Evolutionary conservation across 2,797 vertebrate species (phyloP).

Genomic region (Acomys russatus): DNA sequence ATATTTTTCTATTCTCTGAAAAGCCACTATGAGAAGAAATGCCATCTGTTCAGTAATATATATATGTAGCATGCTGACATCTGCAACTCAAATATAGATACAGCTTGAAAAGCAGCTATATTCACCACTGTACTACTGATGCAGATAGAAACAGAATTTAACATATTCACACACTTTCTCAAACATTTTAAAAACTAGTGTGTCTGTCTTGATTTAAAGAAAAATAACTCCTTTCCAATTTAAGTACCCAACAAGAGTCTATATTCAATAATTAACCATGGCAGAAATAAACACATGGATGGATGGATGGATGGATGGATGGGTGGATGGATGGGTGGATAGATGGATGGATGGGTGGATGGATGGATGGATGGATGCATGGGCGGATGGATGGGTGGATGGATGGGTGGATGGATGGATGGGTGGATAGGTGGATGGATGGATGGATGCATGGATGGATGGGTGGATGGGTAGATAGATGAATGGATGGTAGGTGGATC

Average conservation of each 20-base stretch:
- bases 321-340: background rate
- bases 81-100: slow-evolving; percentile 4
- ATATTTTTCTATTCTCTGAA: background rate
- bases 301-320: background rate
- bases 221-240: background rate
- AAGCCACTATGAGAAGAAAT: slow-evolving; percentile 5
- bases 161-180: slow-evolving; percentile 7
- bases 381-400: background rate
- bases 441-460: background rate
- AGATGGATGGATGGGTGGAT: background rate
- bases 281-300: background rate
- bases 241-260: background rate
- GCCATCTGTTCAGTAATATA: slow-evolving; percentile 19
- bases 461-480: background rate
- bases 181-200: slow-evolving; percentile 60
- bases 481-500: background rate
- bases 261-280: slow-evolving; percentile 23
- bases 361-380: background rate
- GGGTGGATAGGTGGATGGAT: background rate
- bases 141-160: background rate
- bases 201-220: background rate
- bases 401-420: background rate
- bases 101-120: background rate
- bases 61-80: background rate
- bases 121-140: background rate